Evolutionary conservation across 2,888 invertebrate genomes (phyloP), one percentile per base, ranked within the genome.

Genomic region (Lasiommata megera): DNA sequence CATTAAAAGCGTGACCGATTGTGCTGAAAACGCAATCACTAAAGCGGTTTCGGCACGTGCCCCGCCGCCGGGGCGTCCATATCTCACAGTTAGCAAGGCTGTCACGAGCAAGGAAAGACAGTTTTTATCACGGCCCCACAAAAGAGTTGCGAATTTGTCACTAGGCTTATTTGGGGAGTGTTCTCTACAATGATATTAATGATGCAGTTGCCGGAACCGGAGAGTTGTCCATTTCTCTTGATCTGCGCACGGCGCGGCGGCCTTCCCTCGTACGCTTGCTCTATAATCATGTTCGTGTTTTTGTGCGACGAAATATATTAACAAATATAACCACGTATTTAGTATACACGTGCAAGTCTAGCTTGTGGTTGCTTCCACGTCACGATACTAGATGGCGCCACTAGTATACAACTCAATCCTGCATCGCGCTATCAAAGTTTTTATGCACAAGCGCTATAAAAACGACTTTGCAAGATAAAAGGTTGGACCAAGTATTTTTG

Each of bases 81-180:
- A 86, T 82, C 72, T 90, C 88, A 88, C 82, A 84, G 88, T 88
- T 86, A 88, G 79, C 16, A 12, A 53, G 53, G 46, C 61, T 55
- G 84, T 82, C 84, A 82, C 72, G 57, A 65, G 61, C 85, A 84
- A 79, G 80, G 78, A 80, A 82, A 80, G 74, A 71, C 80, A 76
- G 85, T 88, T 88, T 88, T 88, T 87, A 88, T 86, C 84, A 76
- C 76, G 66, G 68, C 67, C 73, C 76, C 82, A 82, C 85, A 85
- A 88, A 86, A 88, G 88, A 88, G 88, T 88, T 88, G 84, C 70
- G 75, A 80, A 88, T 87, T 88, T 88, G 88, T 88, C 87, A 86
- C 76, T 71, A 78, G 77, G 76, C 82, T 83, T 83, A 78, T 78
- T 78, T 73, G 76, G 79, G 76, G 73, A 72, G 68, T 70, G 72